Conservation (phyloP, 2,797 vertebrate species). For the Gymnothorax javanicus region DNA sequence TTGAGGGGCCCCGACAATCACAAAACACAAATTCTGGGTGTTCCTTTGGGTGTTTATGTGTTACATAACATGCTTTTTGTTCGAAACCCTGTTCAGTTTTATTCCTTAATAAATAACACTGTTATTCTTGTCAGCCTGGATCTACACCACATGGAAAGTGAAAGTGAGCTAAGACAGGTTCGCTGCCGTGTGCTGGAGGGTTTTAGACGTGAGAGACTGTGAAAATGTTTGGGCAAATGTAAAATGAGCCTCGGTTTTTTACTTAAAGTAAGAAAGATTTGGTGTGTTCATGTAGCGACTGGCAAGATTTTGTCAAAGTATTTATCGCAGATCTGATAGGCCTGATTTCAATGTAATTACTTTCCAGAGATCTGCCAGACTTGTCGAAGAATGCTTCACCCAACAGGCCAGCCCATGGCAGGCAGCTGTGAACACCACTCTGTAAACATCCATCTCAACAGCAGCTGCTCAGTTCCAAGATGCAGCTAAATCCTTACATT, state of each 20-base stretch:
- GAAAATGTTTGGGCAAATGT: not conserved
- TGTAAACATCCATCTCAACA: not conserved
- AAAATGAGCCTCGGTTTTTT: not conserved
- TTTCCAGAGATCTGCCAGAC: not conserved
- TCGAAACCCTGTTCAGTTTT: not conserved
- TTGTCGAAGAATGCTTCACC: not conserved
- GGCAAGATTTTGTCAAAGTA: not conserved
- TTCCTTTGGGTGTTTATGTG: not conserved
- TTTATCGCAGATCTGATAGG: not conserved
- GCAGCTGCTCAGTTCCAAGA: not conserved
- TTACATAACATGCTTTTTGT: too few relatives aligned
- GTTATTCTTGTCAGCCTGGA: not conserved
- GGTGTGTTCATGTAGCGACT: not conserved
- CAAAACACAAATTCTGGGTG: not conserved
- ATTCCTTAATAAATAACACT: not conserved
- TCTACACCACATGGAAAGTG: too few relatives aligned
- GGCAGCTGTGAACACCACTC: not conserved
- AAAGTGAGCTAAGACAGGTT: not conserved
- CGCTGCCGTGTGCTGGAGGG: too few relatives aligned
- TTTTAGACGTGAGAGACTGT: not conserved
- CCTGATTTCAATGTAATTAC: not conserved
- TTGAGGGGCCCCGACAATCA: not conserved
- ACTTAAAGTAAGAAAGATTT: not conserved
- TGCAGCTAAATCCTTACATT: not conserved
- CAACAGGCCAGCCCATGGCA: not conserved